Conservation (phyloP, 2,797 vertebrate species). For the Phoebastria nigripes region DNA sequence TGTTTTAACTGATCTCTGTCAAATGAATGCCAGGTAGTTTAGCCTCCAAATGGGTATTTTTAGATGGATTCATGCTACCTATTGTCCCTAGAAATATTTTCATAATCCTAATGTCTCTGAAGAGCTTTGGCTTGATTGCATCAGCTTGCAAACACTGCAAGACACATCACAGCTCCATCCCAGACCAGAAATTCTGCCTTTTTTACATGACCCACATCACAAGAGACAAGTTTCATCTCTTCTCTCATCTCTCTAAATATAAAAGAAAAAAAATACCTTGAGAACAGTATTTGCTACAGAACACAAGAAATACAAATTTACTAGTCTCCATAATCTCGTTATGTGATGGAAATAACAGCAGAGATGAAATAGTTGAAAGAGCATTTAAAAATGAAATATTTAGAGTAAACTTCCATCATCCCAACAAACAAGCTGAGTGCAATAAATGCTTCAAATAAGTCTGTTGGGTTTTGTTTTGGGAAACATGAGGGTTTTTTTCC, state of each 20-base stretch:
- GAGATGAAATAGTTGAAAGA: neutral
- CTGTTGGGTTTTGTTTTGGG: neutral
- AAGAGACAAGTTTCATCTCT: neutral
- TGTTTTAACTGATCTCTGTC: neutral
- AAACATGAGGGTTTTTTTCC: neutral
- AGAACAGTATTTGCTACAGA: slow-evolving; percentile 13
- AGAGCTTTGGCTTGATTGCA: slow-evolving; percentile 27
- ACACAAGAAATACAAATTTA: slow-evolving; percentile 28
- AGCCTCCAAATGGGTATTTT: neutral
- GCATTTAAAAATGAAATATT: neutral
- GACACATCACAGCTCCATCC: slow-evolving; percentile 38
- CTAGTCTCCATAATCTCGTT: neutral
- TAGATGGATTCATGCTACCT: neutral
- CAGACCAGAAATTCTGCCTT: slow-evolving; percentile 23
- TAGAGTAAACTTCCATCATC: slow-evolving; percentile 13
- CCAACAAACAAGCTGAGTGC: neutral
- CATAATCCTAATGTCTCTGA: neutral
- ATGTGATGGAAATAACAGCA: neutral
- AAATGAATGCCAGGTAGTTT: neutral
- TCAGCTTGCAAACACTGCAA: slow-evolving; percentile 5
- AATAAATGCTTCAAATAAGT: neutral
- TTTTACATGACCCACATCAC: neutral
- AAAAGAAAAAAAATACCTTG: neutral
- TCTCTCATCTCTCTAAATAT: neutral
- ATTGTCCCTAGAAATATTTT: neutral